Conservation (phyloP, 2,797 vertebrate genomes). For the Tachyglossus aculeatus region DNA sequence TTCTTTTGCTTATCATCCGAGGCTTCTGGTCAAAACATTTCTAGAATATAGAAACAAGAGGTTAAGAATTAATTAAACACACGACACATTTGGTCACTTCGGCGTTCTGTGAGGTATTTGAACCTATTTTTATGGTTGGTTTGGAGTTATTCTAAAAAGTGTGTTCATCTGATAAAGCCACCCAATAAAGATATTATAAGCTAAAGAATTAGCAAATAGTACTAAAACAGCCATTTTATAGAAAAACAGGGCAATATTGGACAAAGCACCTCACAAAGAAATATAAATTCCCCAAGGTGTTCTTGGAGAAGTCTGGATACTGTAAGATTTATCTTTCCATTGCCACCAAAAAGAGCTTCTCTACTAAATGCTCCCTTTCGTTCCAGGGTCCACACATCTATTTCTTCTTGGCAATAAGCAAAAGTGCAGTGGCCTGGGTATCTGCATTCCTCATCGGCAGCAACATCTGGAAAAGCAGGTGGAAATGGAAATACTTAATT, state of each 20-base stretch:
- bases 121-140: not conserved
- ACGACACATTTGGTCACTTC: no score
- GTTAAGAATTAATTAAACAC: no score
- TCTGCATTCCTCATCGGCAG: conserved; percentile 89
- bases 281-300: conserved; percentile 94
- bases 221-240: not conserved
- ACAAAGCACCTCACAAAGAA: conserved; percentile 90
- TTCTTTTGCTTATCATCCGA: conserved; percentile 97
- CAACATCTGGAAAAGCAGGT: conserved; percentile 83
- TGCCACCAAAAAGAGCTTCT: conserved; percentile 88
- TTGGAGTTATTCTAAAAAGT: not conserved
- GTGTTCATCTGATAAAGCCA: not conserved
- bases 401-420: conserved; percentile 97
- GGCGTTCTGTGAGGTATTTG: not conserved
- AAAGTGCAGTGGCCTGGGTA: conserved; percentile 96
- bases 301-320: conserved; percentile 91
- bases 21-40: conserved; percentile 99
- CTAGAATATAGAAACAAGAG: conserved; percentile 75
- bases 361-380: conserved; percentile 93
- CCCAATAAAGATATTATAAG: not conserved
- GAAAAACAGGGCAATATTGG: not conserved
- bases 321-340: conserved; percentile 83
- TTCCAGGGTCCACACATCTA: conserved; percentile 95
- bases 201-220: not conserved
- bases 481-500: not conserved